Conservation (phyloP, 2,888 invertebrate species). For the Chouioia cunea region DNA sequence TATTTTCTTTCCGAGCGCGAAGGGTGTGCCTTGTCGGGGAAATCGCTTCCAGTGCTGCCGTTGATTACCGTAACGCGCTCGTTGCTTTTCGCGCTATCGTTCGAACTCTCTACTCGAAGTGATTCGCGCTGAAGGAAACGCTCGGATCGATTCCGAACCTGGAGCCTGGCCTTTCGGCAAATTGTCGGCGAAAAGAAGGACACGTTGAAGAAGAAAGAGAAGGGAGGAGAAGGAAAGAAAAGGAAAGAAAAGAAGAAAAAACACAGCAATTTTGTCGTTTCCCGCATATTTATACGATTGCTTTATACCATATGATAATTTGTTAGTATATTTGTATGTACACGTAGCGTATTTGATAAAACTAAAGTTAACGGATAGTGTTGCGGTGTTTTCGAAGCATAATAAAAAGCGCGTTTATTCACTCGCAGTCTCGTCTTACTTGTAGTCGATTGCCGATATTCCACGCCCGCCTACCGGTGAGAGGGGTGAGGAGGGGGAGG, state of each 20-base stretch:
- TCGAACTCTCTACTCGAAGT: too few species aligned
- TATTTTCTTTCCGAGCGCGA: conserved; percentile 51
- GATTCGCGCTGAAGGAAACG: too few species aligned
- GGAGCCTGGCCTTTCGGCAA: not conserved
- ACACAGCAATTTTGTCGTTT: too few species aligned
- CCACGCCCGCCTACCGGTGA: too few species aligned
- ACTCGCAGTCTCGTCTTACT: not conserved
- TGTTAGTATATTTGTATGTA: conserved; percentile 47
- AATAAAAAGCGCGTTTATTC: conserved; percentile 38
- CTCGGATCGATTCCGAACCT: too few species aligned
- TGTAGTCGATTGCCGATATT: not conserved
- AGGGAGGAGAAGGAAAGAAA: not conserved
- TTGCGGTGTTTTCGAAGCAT: conserved; percentile 30
- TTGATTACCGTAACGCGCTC: too few species aligned
- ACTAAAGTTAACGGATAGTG: conserved; percentile 38
- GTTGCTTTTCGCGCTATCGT: too few species aligned
- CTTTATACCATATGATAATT: conserved; percentile 46
- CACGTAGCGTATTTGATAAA: conserved; percentile 42
- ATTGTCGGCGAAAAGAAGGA: not conserved
- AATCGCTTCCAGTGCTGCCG: not conserved
- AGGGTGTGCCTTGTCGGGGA: conserved; percentile 48
- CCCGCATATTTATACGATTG: conserved; percentile 43
- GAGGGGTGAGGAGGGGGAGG: too few species aligned
- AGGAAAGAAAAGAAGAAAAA: conserved; percentile 9
- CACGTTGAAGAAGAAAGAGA: not conserved